phyloP scores from a whole-genome alignment of 2,888 invertebrate genomes.

The Campoplex capitator region DNA sequence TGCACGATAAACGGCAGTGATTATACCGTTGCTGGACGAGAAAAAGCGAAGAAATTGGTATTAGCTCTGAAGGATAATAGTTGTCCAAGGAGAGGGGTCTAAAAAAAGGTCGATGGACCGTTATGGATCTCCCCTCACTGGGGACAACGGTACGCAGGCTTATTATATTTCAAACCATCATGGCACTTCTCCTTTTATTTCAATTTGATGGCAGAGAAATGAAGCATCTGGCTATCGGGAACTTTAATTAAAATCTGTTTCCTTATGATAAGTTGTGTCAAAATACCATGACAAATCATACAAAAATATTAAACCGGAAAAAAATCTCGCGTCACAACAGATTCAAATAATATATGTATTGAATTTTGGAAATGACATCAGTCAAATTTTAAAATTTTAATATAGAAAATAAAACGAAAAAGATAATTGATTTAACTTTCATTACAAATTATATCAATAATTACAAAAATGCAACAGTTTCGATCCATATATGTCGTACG shows the following conservation, averaged over 20 bases:
- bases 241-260: conserved; percentile 3
- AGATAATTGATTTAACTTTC: neutral
- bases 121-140: conserved; percentile 37
- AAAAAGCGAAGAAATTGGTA: conserved; percentile 41
- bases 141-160: conserved; percentile 43
- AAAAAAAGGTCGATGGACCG: conserved; percentile 57
- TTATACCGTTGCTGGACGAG: conserved; percentile 22
- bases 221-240: neutral
- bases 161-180: conserved; percentile 50
- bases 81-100: conserved; percentile 15
- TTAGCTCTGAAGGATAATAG: conserved; percentile 39
- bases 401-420: neutral
- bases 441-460: neutral
- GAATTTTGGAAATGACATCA: neutral
- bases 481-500: neutral
- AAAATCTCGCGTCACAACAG: neutral
- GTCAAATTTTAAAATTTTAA: neutral
- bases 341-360: neutral
- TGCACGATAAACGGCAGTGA: conserved; percentile 25
- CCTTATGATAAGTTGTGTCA: neutral
- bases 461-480: neutral
- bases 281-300: too few relatives aligned
- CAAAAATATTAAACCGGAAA: neutral
- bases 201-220: neutral
- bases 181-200: conserved; percentile 16